These are phyloP conservation scores for Aproaerema taeniolella DNA, from an alignment of 2,888 invertebrate species.

Conservation along the genomic window DNA sequence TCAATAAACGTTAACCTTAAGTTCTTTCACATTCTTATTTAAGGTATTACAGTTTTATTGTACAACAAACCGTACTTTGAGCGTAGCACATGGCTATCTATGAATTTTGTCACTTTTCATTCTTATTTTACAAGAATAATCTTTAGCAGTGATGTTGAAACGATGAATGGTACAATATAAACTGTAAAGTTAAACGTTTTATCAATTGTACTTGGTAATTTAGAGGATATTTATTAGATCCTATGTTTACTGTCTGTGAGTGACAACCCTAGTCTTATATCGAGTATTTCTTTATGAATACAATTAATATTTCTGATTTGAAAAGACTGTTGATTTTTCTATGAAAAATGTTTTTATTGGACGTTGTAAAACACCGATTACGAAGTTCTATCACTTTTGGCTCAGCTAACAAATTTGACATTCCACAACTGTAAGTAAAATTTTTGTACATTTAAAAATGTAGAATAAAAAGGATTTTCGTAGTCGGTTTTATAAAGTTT, in stretches of 20 bases:
- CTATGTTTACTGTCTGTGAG: slow-evolving; percentile 40
- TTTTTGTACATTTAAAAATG: neutral
- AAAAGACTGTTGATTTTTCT: slow-evolving; percentile 61
- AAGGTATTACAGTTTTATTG: slow-evolving; percentile 41
- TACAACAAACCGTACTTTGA: too few species aligned
- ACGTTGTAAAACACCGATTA: slow-evolving; percentile 7
- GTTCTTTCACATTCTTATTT: too few species aligned
- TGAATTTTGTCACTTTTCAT: too few species aligned
- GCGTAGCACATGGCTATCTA: too few species aligned
- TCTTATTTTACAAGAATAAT: too few species aligned
- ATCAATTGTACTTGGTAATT: too few species aligned
- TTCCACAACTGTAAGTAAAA: slow-evolving; percentile 8
- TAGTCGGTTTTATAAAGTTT: slow-evolving; percentile 27
- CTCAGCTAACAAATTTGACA: slow-evolving; percentile 12
- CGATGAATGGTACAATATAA: too few species aligned
- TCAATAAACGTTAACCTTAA: too few species aligned
- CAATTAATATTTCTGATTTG: slow-evolving; percentile 30
- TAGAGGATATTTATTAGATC: slow-evolving; percentile 26
- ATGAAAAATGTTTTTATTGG: slow-evolving; percentile 25
- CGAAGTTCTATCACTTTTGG: slow-evolving; percentile 12
- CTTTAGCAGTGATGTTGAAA: too few species aligned
- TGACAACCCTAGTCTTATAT: slow-evolving; percentile 51
- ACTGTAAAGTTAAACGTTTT: too few species aligned
- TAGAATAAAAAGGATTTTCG: slow-evolving; percentile 24
- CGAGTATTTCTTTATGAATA: slow-evolving; percentile 4